Conservation (phyloP, 2,797 vertebrate species). For the Hypotaenidia okinawae region DNA sequence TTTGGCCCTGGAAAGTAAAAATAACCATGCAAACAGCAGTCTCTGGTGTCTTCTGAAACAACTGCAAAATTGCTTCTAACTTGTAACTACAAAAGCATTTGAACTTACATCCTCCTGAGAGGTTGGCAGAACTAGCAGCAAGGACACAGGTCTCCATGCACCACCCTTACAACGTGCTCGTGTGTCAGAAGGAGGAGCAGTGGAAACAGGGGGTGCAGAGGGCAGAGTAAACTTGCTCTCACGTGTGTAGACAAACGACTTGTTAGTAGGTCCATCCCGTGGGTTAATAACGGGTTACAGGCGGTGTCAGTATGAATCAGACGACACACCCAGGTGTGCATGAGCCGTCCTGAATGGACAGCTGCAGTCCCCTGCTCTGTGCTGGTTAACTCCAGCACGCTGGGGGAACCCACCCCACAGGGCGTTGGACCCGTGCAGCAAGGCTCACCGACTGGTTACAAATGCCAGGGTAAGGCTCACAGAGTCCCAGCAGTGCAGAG, state of each 20-base stretch:
- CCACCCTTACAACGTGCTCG: accelerated
- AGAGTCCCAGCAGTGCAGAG: neutral
- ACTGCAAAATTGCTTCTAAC: neutral
- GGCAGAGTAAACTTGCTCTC: neutral
- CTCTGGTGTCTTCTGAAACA: neutral
- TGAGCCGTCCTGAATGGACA: accelerated
- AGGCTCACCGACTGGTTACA: neutral
- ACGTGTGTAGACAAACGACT: neutral
- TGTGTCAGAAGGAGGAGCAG: neutral
- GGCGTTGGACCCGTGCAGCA: neutral
- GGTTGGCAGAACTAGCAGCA: neutral
- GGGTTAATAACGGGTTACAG: neutral
- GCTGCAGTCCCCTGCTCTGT: neutral
- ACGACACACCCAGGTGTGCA: neutral
- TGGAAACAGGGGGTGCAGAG: neutral
- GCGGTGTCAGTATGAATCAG: neutral
- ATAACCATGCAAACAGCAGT: neutral
- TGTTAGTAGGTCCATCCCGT: neutral
- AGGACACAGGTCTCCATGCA: neutral
- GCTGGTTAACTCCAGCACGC: neutral
- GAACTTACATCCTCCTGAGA: neutral
- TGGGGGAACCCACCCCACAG: accelerated
- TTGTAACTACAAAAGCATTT: neutral
- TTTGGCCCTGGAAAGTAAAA: neutral
- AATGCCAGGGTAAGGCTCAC: accelerated